These are phyloP conservation scores for Pseudochaenichthys georgianus DNA, from an alignment of 2,797 vertebrate species.

Conservation along the genomic window DNA sequence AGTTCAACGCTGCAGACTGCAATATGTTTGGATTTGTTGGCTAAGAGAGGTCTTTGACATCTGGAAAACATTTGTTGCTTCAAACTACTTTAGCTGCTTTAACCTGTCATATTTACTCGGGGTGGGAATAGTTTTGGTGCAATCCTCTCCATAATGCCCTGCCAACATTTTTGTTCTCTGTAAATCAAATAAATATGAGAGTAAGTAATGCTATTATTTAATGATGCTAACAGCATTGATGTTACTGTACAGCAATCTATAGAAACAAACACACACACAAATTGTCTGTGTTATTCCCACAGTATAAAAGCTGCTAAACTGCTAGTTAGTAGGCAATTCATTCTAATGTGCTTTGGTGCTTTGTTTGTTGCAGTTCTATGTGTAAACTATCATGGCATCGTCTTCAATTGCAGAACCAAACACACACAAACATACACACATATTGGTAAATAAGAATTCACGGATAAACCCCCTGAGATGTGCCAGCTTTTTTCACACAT, in stretches of 20 bases:
- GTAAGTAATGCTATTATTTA: too few species aligned
- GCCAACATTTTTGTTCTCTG: not conserved
- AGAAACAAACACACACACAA: not conserved
- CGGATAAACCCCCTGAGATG: not conserved
- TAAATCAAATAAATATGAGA: not conserved
- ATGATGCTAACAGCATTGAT: too few species aligned
- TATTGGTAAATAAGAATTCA: not conserved
- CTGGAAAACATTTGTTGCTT: not conserved
- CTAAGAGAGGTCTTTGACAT: constrained; percentile 25
- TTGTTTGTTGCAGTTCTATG: constrained; percentile 19
- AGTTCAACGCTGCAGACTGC: constrained; percentile 6
- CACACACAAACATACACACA: not conserved
- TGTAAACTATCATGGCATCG: constrained; percentile 12
- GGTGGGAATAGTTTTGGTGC: not conserved
- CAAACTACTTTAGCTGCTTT: not conserved
- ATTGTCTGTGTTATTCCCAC: not conserved
- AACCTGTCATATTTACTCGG: not conserved
- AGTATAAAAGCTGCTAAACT: not conserved
- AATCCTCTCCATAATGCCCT: not conserved
- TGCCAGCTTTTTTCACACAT: constrained; percentile 15
- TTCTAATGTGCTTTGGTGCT: not conserved
- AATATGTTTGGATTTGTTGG: constrained; percentile 3
- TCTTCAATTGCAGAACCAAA: not conserved
- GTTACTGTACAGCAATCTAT: too few species aligned
- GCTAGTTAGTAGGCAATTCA: constrained; percentile 22